A percentile compares a stretch with the other conserved stretches of the same genome.
phyloP scores from a whole-genome alignment of 2,113 vertebrate species.

The Centrocercus urophasianus region DNA sequence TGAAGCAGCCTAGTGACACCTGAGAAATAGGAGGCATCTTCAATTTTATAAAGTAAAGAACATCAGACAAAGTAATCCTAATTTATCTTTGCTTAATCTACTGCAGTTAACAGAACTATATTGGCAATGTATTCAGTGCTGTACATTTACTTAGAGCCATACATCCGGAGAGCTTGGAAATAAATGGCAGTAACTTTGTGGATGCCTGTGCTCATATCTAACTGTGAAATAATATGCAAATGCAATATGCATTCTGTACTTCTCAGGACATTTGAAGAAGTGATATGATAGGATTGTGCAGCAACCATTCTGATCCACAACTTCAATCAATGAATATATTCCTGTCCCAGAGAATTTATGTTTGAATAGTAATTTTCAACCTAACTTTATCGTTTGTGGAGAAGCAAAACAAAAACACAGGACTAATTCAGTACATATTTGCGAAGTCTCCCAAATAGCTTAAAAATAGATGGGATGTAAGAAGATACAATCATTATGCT shows the following conservation, averaged over 20 bases:
- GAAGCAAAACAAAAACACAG: background rate
- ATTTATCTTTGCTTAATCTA: conserved; percentile 22
- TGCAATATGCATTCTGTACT: background rate
- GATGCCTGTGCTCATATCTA: conserved; percentile 17
- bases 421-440: background rate
- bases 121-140: background rate
- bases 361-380: background rate
- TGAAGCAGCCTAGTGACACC: conserved; percentile 24
- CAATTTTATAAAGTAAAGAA: conserved; percentile 49
- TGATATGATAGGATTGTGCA: background rate
- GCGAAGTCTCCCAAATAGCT: conserved; percentile 1
- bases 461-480: background rate
- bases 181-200: conserved; percentile 21
- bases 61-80: conserved; percentile 32
- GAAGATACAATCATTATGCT: background rate
- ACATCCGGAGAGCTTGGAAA: background rate
- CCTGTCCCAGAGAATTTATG: background rate
- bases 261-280: conserved; percentile 48
- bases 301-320: conserved; percentile 15
- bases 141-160: conserved; percentile 17
- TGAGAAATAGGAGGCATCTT: conserved; percentile 39
- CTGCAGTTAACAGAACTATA: background rate
- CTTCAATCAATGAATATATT: conserved; percentile 23
- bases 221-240: conserved; percentile 43
- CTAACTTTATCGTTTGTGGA: conserved; percentile 21